Evolutionary conservation across 1,140 invertebrate species (phyloP).

Genomic region (Pseudomyrmex pallidus): DNA sequence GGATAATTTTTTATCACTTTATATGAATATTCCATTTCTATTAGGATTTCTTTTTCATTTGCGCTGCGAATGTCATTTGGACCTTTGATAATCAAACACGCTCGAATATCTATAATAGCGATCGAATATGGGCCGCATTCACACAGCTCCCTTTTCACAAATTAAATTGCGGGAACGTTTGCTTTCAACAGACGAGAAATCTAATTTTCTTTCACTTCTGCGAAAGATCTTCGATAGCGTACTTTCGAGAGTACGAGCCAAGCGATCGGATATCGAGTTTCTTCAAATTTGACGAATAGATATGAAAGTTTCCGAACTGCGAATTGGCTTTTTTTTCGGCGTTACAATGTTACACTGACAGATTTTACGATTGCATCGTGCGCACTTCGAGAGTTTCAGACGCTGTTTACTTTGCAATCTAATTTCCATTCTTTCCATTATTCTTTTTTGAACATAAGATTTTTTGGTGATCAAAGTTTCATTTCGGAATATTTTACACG

Average conservation of each 20-base stretch:
- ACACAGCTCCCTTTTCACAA: constrained; percentile 20
- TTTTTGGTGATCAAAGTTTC: background rate
- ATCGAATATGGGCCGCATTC: background rate
- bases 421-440: background rate
- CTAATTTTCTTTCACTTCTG: constrained; percentile 44
- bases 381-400: constrained; percentile 10
- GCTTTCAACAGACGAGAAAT: constrained; percentile 45
- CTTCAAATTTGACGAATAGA: constrained; percentile 31
- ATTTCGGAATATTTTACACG: background rate
- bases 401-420: constrained; percentile 3
- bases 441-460: constrained; percentile 11
- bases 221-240: constrained; percentile 30
- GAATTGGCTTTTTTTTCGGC: constrained; percentile 31
- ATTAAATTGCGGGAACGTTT: constrained; percentile 52
- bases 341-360: constrained; percentile 45
- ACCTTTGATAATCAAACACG: background rate
- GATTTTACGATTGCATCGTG: constrained; percentile 45
- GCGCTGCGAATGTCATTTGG: background rate
- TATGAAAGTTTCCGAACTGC: constrained; percentile 47
- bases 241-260: background rate
- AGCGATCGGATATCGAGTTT: constrained; percentile 54
- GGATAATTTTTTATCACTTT: background rate
- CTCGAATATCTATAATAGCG: background rate
- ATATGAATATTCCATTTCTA: constrained; percentile 14
- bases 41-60: background rate